Percentiles rank a stretch among this genome's conserved stretches.
These are phyloP conservation scores for Brachyptera putata DNA, from an alignment of 2,888 invertebrate species.

Conservation along the genomic window DNA sequence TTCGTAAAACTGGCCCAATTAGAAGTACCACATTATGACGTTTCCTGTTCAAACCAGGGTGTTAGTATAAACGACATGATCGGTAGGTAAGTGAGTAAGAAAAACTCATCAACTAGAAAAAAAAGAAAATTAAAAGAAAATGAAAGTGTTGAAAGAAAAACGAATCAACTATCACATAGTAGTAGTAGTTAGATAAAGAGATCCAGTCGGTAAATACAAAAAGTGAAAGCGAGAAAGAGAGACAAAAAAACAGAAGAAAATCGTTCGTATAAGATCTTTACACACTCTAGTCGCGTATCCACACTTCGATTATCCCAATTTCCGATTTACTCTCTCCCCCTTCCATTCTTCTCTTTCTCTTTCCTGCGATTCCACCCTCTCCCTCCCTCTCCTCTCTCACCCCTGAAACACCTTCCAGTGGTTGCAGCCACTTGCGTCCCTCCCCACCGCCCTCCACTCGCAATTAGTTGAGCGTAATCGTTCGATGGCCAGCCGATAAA, in stretches of 20 bases:
- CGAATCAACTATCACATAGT: neutral
- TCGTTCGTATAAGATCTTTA: neutral
- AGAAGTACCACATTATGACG: too few species aligned
- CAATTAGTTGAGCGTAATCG: conserved; percentile 20
- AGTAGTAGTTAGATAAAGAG: neutral
- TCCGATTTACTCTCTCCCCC: conserved; percentile 27
- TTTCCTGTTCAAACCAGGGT: too few species aligned
- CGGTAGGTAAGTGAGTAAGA: too few species aligned
- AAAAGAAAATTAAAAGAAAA: conserved; percentile 6
- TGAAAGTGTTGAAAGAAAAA: neutral
- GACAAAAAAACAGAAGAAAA: neutral
- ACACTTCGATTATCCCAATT: conserved; percentile 30
- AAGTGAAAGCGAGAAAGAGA: neutral
- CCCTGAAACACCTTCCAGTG: neutral
- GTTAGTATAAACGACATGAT: too few species aligned
- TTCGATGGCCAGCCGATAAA: conserved; percentile 7
- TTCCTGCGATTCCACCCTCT: neutral
- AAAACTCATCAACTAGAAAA: neutral
- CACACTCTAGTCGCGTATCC: conserved; percentile 25
- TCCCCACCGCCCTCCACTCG: neutral
- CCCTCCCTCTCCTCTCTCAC: neutral
- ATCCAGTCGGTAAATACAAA: neutral
- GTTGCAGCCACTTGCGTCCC: neutral
- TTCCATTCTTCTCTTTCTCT: neutral
- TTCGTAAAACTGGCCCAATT: too few species aligned